Evolutionary conservation across 2,888 invertebrate genomes (phyloP).

Genomic region (Linyphia triangularis): DNA sequence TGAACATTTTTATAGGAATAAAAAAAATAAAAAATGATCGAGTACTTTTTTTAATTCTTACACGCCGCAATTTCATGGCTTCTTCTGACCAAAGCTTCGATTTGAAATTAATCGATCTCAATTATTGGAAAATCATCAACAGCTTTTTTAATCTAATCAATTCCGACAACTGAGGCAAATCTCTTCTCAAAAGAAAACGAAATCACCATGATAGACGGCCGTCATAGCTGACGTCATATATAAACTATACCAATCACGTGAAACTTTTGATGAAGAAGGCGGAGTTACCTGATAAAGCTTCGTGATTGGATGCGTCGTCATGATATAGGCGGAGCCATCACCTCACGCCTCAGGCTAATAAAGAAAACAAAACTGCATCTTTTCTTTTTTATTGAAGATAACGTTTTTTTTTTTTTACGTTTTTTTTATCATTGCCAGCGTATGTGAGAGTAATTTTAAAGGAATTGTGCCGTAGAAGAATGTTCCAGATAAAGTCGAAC

Average conservation of each 20-base stretch:
- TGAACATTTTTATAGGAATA: no score
- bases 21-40: no score
- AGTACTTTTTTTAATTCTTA: no score
- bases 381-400: neutral
- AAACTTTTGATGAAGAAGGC: neutral
- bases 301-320: constrained; percentile 37
- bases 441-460: constrained; percentile 52
- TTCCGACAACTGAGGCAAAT: no score
- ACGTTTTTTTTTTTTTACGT: neutral
- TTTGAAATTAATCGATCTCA: no score
- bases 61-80: no score
- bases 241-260: constrained; percentile 19
- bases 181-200: no score
- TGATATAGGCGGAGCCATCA: constrained; percentile 20
- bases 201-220: neutral
- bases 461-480: constrained; percentile 27
- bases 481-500: constrained; percentile 50
- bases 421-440: neutral
- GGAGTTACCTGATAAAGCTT: neutral
- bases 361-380: neutral
- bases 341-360: constrained; percentile 42
- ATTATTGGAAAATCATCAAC: no score
- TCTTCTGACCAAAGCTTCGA: no score
- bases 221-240: constrained; percentile 11
- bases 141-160: no score